These are phyloP conservation scores for Disparrhopalites patrizii DNA, from an alignment of 2,888 invertebrate genomes.

Conservation along the genomic window DNA sequence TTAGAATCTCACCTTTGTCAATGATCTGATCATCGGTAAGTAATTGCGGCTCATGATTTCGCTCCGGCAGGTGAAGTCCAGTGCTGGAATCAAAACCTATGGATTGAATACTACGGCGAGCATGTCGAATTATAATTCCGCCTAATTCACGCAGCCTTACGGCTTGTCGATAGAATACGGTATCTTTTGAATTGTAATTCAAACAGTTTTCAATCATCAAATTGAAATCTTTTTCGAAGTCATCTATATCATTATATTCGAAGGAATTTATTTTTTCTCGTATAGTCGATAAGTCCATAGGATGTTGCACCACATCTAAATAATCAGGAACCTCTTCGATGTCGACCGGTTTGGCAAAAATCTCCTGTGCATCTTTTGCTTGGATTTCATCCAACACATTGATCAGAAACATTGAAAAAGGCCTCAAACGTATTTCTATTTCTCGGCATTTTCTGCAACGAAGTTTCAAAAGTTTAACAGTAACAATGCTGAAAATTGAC, in stretches of 20 bases:
- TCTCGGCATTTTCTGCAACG: slow-evolving; percentile 65
- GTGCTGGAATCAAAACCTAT: slow-evolving; percentile 58
- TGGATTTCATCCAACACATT: slow-evolving; percentile 72
- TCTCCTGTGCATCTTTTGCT: slow-evolving; percentile 74
- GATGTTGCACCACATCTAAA: slow-evolving; percentile 72
- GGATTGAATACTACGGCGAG: slow-evolving; percentile 66
- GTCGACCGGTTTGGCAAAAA: slow-evolving; percentile 91
- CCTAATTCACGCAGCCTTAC: slow-evolving; percentile 84
- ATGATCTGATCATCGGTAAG: slow-evolving; percentile 55
- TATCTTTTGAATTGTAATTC: slow-evolving; percentile 91
- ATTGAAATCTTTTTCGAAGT: slow-evolving; percentile 83
- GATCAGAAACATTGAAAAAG: slow-evolving; percentile 72
- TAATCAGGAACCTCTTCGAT: slow-evolving; percentile 84
- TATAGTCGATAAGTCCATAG: slow-evolving; percentile 91
- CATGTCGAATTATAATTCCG: slow-evolving; percentile 69
- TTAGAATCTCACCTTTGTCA: slow-evolving; percentile 50
- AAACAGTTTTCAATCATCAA: slow-evolving; percentile 96
- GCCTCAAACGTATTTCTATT: slow-evolving; percentile 73
- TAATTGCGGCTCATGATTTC: slow-evolving; percentile 48
- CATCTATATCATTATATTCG: slow-evolving; percentile 55
- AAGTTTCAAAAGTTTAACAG: background rate
- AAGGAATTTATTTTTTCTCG: slow-evolving; percentile 55
- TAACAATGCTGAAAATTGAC: background rate
- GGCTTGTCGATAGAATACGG: slow-evolving; percentile 87
- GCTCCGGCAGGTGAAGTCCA: slow-evolving; percentile 51